Base-by-base conservation (phyloP, 2,797 vertebrate species). In the Fistularia commersonii region DNA sequence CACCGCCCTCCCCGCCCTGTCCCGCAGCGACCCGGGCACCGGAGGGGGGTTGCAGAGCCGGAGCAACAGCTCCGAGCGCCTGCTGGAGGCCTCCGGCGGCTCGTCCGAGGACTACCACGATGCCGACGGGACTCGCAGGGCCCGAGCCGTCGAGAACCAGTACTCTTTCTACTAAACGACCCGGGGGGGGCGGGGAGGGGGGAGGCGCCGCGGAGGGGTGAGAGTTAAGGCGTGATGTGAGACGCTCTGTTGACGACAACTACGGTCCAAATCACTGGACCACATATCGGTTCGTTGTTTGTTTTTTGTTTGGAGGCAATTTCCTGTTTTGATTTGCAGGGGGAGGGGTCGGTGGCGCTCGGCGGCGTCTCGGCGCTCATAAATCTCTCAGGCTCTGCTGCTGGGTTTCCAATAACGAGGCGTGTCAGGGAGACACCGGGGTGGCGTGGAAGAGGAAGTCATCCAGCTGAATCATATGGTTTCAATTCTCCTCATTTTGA, bases 131-230 rank as follows among this genome's bases (percentile, higher is more conserved):
- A 78, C 90, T 8, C 91, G 92, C 42, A 88, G 92, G 68, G 87
- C 94, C 62, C 87, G 97, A 46, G 97, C 97, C 0, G 94, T 99
- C 38, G 96, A 99, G 81, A 99, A 99, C 87, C 97, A 99, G 44
- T 99, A 99, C 77, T 97, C 97, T 63, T 99, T 98, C 89, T 98
- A 98, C 85, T 99, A 85, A 93, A 50, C n/a, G 11, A 42, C 65
- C 51, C 57, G 36, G 45, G 42, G 59, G 47, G 38, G 39, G 42
- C 51, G 47, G 41, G n/a, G n/a, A 55, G 34, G 49, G 48, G 11
- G 4, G 32, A 33, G 14, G 12, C 47, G 48, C 48, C 56, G 13
- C 64, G 49, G 54, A 47, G 48, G 32, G 45, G 60, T 48, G 64
- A 49, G 64, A 68, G 51, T 40, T 34, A n/a, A n/a, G n/a, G n/a